Evolutionary conservation across 53 echinoderm and acorn worm genomes (phyloP).

Genomic region (Holothuria leucospilota): DNA sequence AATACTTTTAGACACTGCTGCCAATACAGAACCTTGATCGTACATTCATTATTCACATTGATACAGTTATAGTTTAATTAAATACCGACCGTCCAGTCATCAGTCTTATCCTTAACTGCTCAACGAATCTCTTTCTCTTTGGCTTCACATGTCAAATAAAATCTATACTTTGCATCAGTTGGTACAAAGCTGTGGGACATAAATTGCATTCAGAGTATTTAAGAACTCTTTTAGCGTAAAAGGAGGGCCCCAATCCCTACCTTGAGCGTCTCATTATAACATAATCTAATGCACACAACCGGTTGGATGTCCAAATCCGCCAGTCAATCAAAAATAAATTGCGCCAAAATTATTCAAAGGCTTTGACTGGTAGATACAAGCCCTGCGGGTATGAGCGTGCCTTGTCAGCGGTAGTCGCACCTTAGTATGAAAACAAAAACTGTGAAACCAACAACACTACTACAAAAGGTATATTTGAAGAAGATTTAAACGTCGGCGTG

Average conservation of each 20-base stretch:
- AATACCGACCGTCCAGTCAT: too few species aligned
- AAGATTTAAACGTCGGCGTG: constrained; percentile 7
- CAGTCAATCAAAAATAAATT: constrained; percentile 40
- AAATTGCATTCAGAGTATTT: background rate
- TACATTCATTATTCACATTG: too few species aligned
- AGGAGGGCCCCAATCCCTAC: constrained; percentile 7
- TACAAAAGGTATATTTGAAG: background rate
- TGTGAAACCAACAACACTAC: background rate
- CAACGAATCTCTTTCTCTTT: too few species aligned
- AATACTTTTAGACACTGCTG: too few species aligned
- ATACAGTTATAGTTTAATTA: too few species aligned
- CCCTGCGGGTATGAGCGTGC: too few species aligned
- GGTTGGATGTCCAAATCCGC: constrained; percentile 11
- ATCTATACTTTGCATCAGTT: too few species aligned
- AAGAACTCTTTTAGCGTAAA: too few species aligned
- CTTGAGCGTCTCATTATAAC: constrained; percentile 9
- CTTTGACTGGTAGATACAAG: background rate
- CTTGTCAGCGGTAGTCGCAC: background rate
- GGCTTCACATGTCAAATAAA: too few species aligned
- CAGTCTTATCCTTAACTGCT: too few species aligned
- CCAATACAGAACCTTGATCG: too few species aligned
- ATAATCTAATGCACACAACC: constrained; percentile 4
- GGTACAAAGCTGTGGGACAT: too few species aligned
- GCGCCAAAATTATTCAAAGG: constrained; percentile 33
- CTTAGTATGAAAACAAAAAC: constrained; percentile 18